Conservation (phyloP, 2,888 invertebrate species). For the Andrena flavipes region DNA sequence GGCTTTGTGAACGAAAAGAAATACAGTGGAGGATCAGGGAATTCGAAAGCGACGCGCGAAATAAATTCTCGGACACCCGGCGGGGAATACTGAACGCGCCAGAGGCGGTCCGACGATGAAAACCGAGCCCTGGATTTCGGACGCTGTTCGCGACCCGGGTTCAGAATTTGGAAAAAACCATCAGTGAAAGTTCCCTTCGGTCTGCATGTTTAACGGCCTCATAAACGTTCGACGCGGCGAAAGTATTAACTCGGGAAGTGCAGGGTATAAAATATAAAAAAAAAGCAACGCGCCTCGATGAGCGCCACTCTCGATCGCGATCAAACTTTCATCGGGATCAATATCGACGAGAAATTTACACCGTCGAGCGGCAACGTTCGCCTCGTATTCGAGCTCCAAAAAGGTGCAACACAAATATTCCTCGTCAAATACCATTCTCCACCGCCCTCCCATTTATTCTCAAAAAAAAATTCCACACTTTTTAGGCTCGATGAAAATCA, state of each 20-base stretch:
- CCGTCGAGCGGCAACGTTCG: no score
- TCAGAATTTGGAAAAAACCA: background rate
- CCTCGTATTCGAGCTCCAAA: no score
- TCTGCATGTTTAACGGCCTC: background rate
- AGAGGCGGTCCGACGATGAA: background rate
- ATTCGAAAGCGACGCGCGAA: no score
- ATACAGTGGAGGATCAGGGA: no score
- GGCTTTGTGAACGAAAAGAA: no score
- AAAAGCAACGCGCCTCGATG: background rate
- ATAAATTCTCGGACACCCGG: background rate
- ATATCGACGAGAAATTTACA: constrained; percentile 21
- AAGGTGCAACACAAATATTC: no score
- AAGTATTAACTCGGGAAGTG: background rate
- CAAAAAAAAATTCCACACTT: no score
- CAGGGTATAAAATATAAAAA: no score
- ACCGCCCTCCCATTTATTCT: no score
- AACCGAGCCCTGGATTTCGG: background rate
- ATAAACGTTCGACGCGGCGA: background rate
- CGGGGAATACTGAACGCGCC: background rate
- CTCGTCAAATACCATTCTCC: no score
- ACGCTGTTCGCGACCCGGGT: background rate
- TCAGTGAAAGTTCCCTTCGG: background rate
- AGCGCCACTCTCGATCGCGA: background rate
- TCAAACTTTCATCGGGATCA: constrained; percentile 23
- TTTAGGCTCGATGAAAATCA: no score